These are phyloP conservation scores for Synanthedon formicaeformis DNA, from an alignment of 2,888 invertebrate genomes.

Conservation along the genomic window DNA sequence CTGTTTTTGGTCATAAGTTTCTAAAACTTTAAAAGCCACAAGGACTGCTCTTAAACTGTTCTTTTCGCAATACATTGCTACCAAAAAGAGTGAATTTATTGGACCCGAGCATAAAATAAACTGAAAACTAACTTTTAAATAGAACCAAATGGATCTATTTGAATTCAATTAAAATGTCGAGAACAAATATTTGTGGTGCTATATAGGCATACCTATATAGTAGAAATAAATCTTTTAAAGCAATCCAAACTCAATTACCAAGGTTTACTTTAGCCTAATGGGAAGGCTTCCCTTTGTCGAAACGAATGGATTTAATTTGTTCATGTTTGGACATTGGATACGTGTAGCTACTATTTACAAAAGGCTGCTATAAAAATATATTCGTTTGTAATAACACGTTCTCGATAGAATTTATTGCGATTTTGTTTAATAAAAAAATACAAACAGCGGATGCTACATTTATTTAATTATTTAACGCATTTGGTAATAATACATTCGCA, in stretches of 20 bases:
- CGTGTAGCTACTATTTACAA: slow-evolving; percentile 23
- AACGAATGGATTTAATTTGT: slow-evolving; percentile 39
- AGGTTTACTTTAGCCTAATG: slow-evolving; percentile 56
- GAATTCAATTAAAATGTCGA: slow-evolving; percentile 40
- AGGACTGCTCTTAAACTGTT: too few species aligned
- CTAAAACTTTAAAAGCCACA: too few species aligned
- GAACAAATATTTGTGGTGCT: slow-evolving; percentile 4
- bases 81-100: too few species aligned
- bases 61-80: too few species aligned
- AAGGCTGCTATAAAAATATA: slow-evolving; percentile 14
- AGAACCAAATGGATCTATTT: slow-evolving; percentile 13
- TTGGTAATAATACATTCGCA: background rate
- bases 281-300: slow-evolving; percentile 43
- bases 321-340: slow-evolving; percentile 36
- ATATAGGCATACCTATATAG: slow-evolving; percentile 26
- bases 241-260: slow-evolving; percentile 64
- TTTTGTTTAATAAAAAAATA: slow-evolving; percentile 1
- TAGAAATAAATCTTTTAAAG: slow-evolving; percentile 57
- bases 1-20: too few species aligned
- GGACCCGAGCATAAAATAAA: background rate
- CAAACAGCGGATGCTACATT: too few species aligned
- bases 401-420: background rate
- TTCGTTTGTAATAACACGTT: slow-evolving; percentile 5
- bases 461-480: background rate
- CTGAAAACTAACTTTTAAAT: background rate